Evolutionary conservation across 2,888 invertebrate genomes (phyloP), one percentile per base, ranked within the genome.

Genomic region (Chironomus tentans): DNA sequence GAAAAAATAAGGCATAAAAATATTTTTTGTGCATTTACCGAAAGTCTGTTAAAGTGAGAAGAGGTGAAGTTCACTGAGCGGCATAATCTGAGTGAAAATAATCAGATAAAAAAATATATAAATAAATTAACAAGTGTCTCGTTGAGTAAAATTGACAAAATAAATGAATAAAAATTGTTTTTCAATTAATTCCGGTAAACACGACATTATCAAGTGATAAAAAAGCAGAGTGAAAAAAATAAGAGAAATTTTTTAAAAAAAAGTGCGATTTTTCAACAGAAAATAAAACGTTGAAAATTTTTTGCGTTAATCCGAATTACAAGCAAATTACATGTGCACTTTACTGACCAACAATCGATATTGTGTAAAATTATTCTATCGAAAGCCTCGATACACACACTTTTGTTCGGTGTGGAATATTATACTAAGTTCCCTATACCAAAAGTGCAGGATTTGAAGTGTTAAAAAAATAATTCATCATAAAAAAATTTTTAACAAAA

Each of bases 391-490:
- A 76, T 79, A 79, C 75, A 79, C 79, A 68, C 79, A 78, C 65
- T 78, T 78, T 73, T 79, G 79, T 76, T 79, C 79, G 21, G 78
- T 79, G 77, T 79, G 79, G 79, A 78, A 79, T 78, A 78, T 79
- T 72, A 76, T 78, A 78, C 76, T 78, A 76, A 77, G 76, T 70
- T 71, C 76, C 21, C 21, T 77, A 22, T 78, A 78, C 74, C 78
- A 77, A 76, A 77, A 77, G 77, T 78, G 77, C 61, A 73, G 73
- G 73, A 77, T 78, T 77, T 78, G 78, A 78, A 71, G 22, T 13
- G 56, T 62, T 18, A 46, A 2, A 13, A 47, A 22, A 22, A 24
- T 3, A 28, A 62, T 21, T 38, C 4, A 4, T 38, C 38, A 28
- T 18, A 72, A 48, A 47, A 48, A 48, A 22, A 50, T 22, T n/a